A percentile compares a stretch with the other conserved stretches of the same genome.
Evolutionary conservation across 2,113 vertebrate species (phyloP).

Genomic region (Orcinus orca): DNA sequence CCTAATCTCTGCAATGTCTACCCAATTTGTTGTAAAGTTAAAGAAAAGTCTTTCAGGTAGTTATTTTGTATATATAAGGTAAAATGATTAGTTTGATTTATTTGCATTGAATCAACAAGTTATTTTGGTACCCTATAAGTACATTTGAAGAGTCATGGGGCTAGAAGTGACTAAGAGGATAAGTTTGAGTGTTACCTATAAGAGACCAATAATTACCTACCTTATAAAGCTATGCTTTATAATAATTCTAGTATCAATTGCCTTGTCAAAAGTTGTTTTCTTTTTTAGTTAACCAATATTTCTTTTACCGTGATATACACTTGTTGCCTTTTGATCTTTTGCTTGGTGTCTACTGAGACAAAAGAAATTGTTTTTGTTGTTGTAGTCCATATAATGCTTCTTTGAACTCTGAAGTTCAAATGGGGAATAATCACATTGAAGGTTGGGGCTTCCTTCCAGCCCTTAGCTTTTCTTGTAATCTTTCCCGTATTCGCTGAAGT

Average conservation of each 20-base stretch:
- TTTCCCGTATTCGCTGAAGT: neutral
- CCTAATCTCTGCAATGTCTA: neutral
- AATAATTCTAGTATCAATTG: neutral
- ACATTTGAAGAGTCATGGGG: neutral
- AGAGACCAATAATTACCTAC: neutral
- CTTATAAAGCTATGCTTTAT: neutral
- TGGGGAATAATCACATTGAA: neutral
- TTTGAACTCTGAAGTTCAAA: neutral
- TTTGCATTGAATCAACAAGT: neutral
- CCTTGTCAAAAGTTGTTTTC: neutral
- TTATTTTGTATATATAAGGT: constrained; percentile 17
- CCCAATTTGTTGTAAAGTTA: neutral
- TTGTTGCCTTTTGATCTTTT: neutral
- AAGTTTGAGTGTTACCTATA: neutral
- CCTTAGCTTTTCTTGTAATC: neutral
- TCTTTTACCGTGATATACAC: neutral
- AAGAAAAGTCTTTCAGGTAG: neutral
- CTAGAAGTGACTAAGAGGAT: neutral
- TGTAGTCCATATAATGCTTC: neutral
- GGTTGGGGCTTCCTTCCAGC: neutral
- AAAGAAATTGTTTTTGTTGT: constrained; percentile 17
- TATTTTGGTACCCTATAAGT: neutral
- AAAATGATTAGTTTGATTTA: neutral
- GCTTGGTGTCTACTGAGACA: neutral
- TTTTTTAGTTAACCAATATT: neutral